A percentile compares a stretch with the other conserved stretches of the same genome.
Evolutionary conservation across 2,113 vertebrate genomes (phyloP).

Genomic region (Microcebus murinus): DNA sequence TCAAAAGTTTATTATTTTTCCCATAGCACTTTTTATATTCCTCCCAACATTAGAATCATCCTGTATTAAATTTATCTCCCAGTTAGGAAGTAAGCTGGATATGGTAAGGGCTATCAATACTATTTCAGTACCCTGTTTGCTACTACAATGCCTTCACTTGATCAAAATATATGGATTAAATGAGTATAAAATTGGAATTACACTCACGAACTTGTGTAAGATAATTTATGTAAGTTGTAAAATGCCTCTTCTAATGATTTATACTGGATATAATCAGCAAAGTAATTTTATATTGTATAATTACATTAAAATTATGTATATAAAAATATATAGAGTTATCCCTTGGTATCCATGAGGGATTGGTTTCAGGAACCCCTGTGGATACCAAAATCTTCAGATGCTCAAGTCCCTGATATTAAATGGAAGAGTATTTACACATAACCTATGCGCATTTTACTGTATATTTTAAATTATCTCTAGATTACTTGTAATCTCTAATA

Average conservation of each 20-base stretch:
- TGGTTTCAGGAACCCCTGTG: background rate
- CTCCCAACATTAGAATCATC: background rate
- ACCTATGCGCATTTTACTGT: background rate
- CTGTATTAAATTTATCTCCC: background rate
- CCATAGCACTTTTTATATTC: background rate
- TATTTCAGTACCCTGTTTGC: background rate
- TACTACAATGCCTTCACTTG: background rate
- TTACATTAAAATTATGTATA: background rate
- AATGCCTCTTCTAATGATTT: background rate
- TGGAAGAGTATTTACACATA: background rate
- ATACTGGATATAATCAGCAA: background rate
- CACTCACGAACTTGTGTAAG: background rate
- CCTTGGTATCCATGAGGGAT: background rate
- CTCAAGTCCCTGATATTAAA: background rate
- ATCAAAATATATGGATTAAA: background rate
- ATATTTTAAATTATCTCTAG: background rate
- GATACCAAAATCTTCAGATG: background rate
- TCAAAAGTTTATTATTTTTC: background rate
- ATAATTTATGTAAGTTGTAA: background rate
- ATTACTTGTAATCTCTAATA: background rate
- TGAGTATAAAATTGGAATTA: background rate
- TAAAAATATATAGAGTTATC: background rate
- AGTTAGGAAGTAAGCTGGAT: background rate
- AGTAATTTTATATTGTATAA: background rate
- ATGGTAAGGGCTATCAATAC: background rate